Evolutionary conservation across 2,888 invertebrate species (phyloP), one percentile per base, ranked within the genome.

Genomic region (Netelia fuscicornis): DNA sequence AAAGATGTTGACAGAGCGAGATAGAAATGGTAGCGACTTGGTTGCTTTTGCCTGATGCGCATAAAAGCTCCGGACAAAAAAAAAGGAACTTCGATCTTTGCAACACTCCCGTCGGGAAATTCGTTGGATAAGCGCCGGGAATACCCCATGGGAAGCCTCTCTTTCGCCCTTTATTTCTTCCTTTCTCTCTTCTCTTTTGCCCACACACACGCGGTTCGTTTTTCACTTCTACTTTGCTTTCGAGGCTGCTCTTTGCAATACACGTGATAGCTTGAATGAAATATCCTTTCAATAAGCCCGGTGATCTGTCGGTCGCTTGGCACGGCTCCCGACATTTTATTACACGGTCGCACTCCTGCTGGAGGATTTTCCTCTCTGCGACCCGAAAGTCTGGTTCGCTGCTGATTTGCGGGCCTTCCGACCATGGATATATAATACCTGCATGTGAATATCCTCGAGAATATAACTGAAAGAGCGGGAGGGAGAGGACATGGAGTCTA

Each of bases 211-310:
- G 5, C 20, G 9, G 58, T 62, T 54, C 62, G 62, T 79, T 37
- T 62, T 64, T 65, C 65, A 75, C 48, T 54, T 70, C 48, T 60
- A 48, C 65, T 81, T 78, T 58, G 64, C 44, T 85, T 65, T 81
- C 70, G 74, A 52, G 56, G 72, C 67, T 77, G 70, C 30, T 54
- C 70, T 42, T 81, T 37, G 74, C 84, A 78, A 54, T 68, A 68
- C 72, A 58, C 67, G 37, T 2, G 64, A 77, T 64, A 79, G 56
- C 83, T 89, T 89, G 91, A 90, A 92, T 93, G 92, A 93, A 93
- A 93, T 93, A 93, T 93, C 91, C 92, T 93, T 93, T 93, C 93
- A 93, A 93, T 93, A 93, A 93, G 92, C 91, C 79, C 77, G 90
- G 91, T 91, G 92, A 93, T 93, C 92, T 90, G 92, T 92, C 92